Base-by-base conservation (phyloP, 1,140 invertebrate species). In the Cardiocondyla obscurior region DNA sequence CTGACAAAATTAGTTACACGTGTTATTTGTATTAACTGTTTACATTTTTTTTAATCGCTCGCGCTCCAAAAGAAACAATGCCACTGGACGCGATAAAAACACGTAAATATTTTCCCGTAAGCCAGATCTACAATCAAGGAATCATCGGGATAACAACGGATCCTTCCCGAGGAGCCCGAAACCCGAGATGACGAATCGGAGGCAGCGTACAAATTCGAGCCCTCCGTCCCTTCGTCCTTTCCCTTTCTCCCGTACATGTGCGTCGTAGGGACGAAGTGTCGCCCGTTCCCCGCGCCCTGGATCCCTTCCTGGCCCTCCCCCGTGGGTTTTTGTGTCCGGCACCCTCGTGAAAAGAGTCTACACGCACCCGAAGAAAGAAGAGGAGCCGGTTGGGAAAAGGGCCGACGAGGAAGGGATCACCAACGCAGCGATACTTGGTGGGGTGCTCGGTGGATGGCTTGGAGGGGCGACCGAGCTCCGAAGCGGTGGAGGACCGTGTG, bases 401-500 rank as follows among this genome's bases (percentile, higher is more conserved):
- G 25, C 10, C n/a, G 22, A 14, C 7, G 12, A 49, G 36, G 81
- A 69, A 62, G 83, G 73, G 39, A 57, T 65, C 85, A 64, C 28
- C 58, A 62, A 62, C 58, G 33, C 58, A 62, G 36, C 3, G 58
- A 36, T 12, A 42, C 58, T 14, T 62, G 58, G 58, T 62, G 58
- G 58, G 58, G 33, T 42, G 19, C 57, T 62, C 1, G 72, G 85
- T 53, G 74, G 84, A 64, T 72, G 62, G 2, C 16, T 42, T 67
- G 46, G 65, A 60, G 79, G 79, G 44, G 65, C 46, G 67, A 14
- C 76, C 30, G 76, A 81, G 77, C 83, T 76, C 72, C 79, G 70
- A 70, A 83, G 81, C 82, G 60, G 69, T 77, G 84, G 67, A 65
- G 73, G 85, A 90, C 72, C 84, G 81, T 64, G 42, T 79, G 62